Conservation (phyloP, 1,140 invertebrate genomes). For the Temnothorax curvispinosus region DNA sequence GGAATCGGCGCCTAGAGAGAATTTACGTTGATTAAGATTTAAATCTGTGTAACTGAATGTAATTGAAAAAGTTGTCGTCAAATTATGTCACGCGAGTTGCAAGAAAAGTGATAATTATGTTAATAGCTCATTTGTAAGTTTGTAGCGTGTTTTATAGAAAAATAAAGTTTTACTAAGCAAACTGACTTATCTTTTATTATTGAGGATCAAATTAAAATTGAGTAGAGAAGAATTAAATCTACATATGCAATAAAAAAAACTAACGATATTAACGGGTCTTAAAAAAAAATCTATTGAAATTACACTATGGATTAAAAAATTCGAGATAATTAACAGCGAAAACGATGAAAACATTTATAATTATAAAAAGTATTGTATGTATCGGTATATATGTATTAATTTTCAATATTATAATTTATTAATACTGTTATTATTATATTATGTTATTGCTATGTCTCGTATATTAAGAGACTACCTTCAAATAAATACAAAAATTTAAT, state of each 20-base stretch:
- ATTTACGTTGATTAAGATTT: conserved; percentile 32
- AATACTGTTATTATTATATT: not conserved
- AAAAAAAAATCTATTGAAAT: not conserved
- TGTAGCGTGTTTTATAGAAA: not conserved
- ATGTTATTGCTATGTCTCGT: no score
- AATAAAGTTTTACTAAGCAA: not conserved
- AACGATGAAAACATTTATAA: not conserved
- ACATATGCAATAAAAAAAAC: not conserved
- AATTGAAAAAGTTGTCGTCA: conserved; percentile 21
- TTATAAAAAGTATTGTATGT: not conserved
- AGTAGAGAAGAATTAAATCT: not conserved
- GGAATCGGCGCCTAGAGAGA: not conserved
- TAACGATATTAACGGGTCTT: not conserved
- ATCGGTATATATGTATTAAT: not conserved
- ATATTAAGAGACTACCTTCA: not conserved
- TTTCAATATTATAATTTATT: not conserved
- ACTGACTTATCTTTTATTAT: not conserved
- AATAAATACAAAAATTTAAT: conserved; percentile 10
- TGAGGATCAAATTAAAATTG: not conserved
- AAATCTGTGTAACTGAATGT: not conserved
- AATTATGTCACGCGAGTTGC: not conserved
- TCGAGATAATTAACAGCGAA: not conserved
- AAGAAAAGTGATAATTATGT: not conserved
- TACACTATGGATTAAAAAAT: not conserved
- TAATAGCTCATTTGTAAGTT: not conserved